Evolutionary conservation across 2,797 vertebrate genomes (phyloP).

Genomic region (Hemitrygon akajei): DNA sequence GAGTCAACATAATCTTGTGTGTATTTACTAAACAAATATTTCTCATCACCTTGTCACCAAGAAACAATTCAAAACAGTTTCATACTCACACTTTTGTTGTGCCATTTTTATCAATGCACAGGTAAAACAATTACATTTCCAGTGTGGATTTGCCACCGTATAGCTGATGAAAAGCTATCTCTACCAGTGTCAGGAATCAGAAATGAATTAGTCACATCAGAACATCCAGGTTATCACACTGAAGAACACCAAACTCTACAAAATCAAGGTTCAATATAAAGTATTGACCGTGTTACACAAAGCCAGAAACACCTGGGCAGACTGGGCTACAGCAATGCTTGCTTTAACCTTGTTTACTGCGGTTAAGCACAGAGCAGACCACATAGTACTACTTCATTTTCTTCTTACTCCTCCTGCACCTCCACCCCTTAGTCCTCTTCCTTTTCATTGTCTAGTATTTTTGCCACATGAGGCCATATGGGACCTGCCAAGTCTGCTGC

Average conservation of each 20-base stretch:
- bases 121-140: too few species aligned
- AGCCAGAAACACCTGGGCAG: not conserved
- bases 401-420: too few species aligned
- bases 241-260: not conserved
- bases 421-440: too few species aligned
- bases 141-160: too few species aligned
- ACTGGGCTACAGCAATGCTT: too few species aligned
- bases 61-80: not conserved
- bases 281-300: not conserved
- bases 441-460: too few species aligned
- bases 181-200: not conserved
- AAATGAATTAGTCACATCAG: not conserved
- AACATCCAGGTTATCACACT: not conserved
- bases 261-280: not conserved
- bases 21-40: not conserved
- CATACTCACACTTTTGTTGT: not conserved
- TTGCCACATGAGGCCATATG: too few species aligned
- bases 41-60: not conserved
- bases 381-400: too few species aligned
- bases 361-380: too few species aligned
- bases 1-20: not conserved
- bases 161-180: not conserved
- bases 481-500: too few species aligned
- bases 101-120: not conserved
- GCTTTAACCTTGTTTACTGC: too few species aligned